Conservation (phyloP, 2,113 vertebrate genomes). For the Tonatia bakeri region DNA sequence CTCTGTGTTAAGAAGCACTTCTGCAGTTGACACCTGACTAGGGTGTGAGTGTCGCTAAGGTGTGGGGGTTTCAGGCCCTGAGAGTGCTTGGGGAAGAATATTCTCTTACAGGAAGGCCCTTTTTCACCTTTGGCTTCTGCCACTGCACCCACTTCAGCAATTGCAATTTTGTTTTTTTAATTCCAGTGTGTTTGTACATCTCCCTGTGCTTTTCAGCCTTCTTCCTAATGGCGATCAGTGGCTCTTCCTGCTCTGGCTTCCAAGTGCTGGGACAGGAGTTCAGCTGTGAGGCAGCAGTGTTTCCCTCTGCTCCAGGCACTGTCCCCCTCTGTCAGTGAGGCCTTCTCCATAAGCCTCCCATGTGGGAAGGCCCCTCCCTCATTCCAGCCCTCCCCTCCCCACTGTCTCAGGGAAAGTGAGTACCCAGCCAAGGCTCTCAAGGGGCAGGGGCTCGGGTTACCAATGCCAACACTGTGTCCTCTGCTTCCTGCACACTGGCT, state of each 20-base stretch:
- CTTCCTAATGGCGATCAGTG: neutral
- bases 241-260: neutral
- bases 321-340: neutral
- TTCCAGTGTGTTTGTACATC: neutral
- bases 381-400: neutral
- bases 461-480: accelerated
- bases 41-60: neutral
- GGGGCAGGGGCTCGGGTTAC: neutral
- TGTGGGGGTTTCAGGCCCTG: neutral
- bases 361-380: neutral
- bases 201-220: neutral
- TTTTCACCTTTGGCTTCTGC: neutral
- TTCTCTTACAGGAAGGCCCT: neutral
- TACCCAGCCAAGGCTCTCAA: neutral
- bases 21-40: neutral
- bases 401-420: neutral
- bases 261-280: neutral
- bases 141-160: neutral
- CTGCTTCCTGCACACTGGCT: neutral
- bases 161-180: neutral
- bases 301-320: neutral
- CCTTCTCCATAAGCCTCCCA: neutral
- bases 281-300: neutral
- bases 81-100: neutral
- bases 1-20: neutral